Evolutionary conservation across 2,888 invertebrate species (phyloP).

Genomic region (Drosophila setosimentum): DNA sequence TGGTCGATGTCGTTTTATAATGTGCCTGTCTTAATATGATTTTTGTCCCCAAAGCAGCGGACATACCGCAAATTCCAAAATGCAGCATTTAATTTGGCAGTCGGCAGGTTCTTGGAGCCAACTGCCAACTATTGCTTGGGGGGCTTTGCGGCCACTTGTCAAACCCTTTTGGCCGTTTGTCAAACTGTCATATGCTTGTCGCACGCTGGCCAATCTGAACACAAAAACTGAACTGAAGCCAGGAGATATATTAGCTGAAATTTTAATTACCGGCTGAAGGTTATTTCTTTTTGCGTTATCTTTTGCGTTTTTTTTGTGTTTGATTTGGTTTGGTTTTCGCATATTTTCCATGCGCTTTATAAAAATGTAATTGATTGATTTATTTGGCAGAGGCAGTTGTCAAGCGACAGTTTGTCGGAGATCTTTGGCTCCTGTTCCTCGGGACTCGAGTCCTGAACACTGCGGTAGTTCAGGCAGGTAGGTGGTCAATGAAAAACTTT

Average conservation of each 20-base stretch:
- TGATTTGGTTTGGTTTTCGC: slow-evolving; percentile 15
- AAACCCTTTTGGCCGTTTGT: slow-evolving; percentile 70
- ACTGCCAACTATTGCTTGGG: slow-evolving; percentile 5
- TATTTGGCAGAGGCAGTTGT: slow-evolving; percentile 78
- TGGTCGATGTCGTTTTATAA: slow-evolving; percentile 75
- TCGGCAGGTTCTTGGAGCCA: slow-evolving; percentile 11
- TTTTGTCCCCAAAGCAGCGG: slow-evolving; percentile 79
- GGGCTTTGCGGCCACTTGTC: slow-evolving; percentile 44
- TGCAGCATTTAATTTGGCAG: slow-evolving; percentile 61
- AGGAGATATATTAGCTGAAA: slow-evolving; percentile 83
- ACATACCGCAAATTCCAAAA: slow-evolving; percentile 82
- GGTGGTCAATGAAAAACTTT: slow-evolving; percentile 75
- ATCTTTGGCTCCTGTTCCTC: not conserved
- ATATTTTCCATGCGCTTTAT: slow-evolving; percentile 76
- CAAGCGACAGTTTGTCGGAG: slow-evolving; percentile 8
- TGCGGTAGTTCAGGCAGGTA: slow-evolving; percentile 58
- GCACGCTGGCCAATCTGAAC: slow-evolving; percentile 54
- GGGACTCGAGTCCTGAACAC: slow-evolving; percentile 5
- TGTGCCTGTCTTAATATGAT: slow-evolving; percentile 83
- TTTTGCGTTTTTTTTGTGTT: not conserved
- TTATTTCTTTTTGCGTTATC: slow-evolving; percentile 27
- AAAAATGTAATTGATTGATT: slow-evolving; percentile 85
- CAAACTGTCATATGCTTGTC: slow-evolving; percentile 85
- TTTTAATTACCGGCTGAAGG: slow-evolving; percentile 82
- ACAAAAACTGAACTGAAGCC: not conserved